Conservation (phyloP, 2,888 invertebrate species). For the Drosophila pegasa region DNA sequence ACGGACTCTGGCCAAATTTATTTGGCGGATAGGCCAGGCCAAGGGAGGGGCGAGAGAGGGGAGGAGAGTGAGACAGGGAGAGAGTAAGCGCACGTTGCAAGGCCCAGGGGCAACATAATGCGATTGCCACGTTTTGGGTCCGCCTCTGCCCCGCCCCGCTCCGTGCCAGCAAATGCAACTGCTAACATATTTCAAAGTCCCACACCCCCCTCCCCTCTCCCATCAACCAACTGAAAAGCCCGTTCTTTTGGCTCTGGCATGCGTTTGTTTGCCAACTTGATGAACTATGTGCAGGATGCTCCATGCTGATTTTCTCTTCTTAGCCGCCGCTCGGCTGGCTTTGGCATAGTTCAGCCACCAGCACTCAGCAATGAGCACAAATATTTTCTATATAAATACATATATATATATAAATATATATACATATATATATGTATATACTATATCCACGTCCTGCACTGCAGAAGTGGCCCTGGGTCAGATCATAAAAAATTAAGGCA, state of each 20-base stretch:
- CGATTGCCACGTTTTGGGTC: constrained; percentile 43
- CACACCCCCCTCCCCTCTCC: no score
- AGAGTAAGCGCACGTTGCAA: constrained; percentile 24
- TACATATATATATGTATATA: constrained; percentile 7
- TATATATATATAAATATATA: constrained; percentile 2
- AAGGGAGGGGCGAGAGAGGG: no score
- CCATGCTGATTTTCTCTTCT: constrained; percentile 44
- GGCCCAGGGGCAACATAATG: constrained; percentile 39
- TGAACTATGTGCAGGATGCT: constrained; percentile 65
- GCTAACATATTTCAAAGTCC: constrained; percentile 63
- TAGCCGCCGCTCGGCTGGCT: constrained; percentile 30
- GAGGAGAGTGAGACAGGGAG: background rate
- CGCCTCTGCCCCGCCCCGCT: constrained; percentile 2
- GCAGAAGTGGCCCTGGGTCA: constrained; percentile 30
- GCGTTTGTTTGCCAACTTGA: constrained; percentile 73
- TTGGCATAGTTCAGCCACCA: constrained; percentile 50
- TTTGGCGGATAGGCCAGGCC: constrained; percentile 32
- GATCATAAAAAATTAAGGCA: constrained; percentile 50
- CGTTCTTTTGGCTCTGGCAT: constrained; percentile 41
- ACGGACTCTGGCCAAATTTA: constrained; percentile 43
- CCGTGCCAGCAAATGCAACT: constrained; percentile 52
- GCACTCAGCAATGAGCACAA: constrained; percentile 37
- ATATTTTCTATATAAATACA: constrained; percentile 23
- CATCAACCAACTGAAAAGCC: no score
- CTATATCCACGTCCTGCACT: constrained; percentile 5